These are phyloP conservation scores for Thyatira batis DNA, from an alignment of 2,888 invertebrate genomes.

Conservation along the genomic window DNA sequence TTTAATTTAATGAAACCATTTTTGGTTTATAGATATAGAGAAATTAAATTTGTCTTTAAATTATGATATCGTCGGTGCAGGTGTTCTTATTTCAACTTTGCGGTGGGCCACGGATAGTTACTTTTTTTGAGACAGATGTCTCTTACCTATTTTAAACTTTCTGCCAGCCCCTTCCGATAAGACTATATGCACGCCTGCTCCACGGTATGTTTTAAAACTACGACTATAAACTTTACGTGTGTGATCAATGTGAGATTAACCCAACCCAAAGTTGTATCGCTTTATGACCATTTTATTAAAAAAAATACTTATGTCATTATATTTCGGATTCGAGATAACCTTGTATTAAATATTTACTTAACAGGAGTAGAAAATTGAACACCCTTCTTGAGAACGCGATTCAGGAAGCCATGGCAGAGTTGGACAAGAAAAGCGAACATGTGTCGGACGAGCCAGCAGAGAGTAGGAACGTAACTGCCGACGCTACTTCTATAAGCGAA, in stretches of 20 bases:
- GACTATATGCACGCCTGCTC: neutral
- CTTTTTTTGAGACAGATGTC: too few relatives aligned
- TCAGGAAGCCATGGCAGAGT: slow-evolving; percentile 95
- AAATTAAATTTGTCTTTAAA: too few relatives aligned
- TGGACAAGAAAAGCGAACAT: slow-evolving; percentile 86
- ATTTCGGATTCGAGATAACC: too few relatives aligned
- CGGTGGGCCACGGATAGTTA: too few relatives aligned
- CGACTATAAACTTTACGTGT: neutral
- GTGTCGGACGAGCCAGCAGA: neutral
- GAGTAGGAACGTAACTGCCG: neutral
- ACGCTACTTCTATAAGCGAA: slow-evolving; percentile 33
- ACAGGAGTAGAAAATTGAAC: slow-evolving; percentile 96
- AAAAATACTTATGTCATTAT: neutral
- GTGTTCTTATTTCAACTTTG: too few relatives aligned
- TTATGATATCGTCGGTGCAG: too few relatives aligned
- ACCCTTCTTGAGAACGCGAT: slow-evolving; percentile 94
- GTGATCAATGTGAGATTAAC: slow-evolving; percentile 54
- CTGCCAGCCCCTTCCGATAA: neutral
- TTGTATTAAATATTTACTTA: slow-evolving; percentile 4
- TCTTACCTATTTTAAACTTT: too few relatives aligned
- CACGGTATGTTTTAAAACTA: neutral
- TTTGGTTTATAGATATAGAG: too few relatives aligned
- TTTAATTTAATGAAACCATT: too few relatives aligned
- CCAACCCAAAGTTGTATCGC: slow-evolving; percentile 58
- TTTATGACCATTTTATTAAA: neutral